Evolutionary conservation across 2,797 vertebrate species (phyloP).

Genomic region (Myiotriccus ornatus): DNA sequence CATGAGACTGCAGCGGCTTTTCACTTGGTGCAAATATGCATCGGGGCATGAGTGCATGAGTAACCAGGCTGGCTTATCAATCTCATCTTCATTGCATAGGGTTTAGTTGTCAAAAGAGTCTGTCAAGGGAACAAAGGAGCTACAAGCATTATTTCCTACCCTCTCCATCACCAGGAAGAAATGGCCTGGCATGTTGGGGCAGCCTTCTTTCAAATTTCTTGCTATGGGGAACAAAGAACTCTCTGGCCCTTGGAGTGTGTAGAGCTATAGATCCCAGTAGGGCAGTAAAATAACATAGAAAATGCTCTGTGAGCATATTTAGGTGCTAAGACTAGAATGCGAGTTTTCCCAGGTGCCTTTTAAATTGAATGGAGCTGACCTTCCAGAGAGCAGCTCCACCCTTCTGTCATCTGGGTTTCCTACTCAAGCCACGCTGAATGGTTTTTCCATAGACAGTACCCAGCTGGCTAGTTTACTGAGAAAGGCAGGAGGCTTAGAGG

Average conservation of each 20-base stretch:
- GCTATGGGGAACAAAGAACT: not conserved
- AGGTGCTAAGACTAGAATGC: not conserved
- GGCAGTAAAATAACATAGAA: not conserved
- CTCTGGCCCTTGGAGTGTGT: not conserved
- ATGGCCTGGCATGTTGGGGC: not conserved
- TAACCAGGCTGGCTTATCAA: not conserved
- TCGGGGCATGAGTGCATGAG: fast-evolving
- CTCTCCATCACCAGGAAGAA: not conserved
- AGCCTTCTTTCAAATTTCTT: not conserved
- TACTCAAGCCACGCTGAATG: not conserved
- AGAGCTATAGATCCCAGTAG: not conserved
- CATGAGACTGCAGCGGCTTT: fast-evolving
- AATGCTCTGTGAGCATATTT: not conserved
- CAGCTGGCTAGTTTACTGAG: not conserved
- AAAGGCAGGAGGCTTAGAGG: not conserved
- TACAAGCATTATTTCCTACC: not conserved
- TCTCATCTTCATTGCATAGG: fast-evolving
- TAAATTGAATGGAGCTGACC: not conserved
- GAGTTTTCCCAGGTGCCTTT: not conserved
- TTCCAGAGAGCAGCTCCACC: not conserved
- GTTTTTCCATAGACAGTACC: not conserved
- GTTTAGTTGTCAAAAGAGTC: not conserved
- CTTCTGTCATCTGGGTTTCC: not conserved
- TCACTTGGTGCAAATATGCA: fast-evolving
- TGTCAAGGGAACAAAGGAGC: not conserved